Conservation (phyloP, 2,113 vertebrate species). For the Candoia aspera region DNA sequence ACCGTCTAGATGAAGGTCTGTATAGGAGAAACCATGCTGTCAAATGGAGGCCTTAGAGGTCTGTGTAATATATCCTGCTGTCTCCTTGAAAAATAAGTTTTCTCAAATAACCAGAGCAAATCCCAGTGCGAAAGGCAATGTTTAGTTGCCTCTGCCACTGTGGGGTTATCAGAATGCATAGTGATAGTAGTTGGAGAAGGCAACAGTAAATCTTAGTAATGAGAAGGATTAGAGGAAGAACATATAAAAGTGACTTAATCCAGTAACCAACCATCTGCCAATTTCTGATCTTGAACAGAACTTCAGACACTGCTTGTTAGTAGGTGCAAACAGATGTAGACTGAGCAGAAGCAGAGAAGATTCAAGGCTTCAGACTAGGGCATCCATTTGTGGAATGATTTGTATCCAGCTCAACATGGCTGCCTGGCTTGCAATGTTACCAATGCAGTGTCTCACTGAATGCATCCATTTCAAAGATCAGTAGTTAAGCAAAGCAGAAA, state of each 20-base stretch:
- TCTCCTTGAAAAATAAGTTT: neutral
- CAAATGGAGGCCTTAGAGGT: neutral
- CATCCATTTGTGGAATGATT: neutral
- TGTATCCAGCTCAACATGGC: neutral
- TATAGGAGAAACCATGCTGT: neutral
- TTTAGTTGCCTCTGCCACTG: neutral
- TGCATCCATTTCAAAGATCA: neutral
- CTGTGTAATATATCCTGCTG: neutral
- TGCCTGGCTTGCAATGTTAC: neutral
- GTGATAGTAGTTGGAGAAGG: neutral
- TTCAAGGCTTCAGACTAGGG: neutral
- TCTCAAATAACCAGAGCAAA: neutral
- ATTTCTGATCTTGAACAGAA: neutral
- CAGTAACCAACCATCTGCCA: neutral
- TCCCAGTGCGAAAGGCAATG: neutral
- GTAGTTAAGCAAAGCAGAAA: neutral
- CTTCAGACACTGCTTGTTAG: neutral
- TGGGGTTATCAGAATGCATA: neutral
- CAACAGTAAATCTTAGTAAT: neutral
- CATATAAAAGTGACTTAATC: neutral
- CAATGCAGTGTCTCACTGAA: neutral
- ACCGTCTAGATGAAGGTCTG: neutral
- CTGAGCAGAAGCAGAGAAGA: neutral
- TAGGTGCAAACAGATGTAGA: neutral
- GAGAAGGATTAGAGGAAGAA: neutral